Evolutionary conservation across 2,888 invertebrate genomes (phyloP).

Genomic region (Tetheella fluctuosa): DNA sequence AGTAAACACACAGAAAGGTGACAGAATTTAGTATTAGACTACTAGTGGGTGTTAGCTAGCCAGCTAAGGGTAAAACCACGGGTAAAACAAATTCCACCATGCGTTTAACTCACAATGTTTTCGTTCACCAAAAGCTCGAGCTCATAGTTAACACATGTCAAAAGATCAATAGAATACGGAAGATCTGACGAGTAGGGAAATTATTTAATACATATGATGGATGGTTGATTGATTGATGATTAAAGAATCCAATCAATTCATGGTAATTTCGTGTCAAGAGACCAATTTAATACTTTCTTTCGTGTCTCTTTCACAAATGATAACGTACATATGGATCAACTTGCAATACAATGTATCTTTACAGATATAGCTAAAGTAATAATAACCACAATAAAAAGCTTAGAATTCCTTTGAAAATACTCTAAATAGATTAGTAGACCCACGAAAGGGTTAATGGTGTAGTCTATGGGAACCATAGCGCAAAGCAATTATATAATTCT

Average conservation of each 20-base stretch:
- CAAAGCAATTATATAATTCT: constrained; percentile 2
- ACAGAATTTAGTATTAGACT: no score
- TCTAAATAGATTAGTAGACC: not conserved
- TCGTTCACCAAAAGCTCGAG: no score
- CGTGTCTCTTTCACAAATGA: not conserved
- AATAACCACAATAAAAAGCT: not conserved
- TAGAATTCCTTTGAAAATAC: not conserved
- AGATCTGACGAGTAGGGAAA: not conserved
- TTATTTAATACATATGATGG: not conserved
- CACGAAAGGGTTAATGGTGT: not conserved
- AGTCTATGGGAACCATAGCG: not conserved
- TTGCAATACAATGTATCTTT: not conserved
- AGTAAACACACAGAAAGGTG: no score
- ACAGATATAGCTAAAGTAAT: no score
- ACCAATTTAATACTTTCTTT: not conserved
- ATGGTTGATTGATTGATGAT: not conserved
- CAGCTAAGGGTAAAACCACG: no score
- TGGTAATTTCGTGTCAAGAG: not conserved
- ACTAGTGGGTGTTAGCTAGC: no score
- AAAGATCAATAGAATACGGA: not conserved
- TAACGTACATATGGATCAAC: not conserved
- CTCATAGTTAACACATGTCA: no score
- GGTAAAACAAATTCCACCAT: no score
- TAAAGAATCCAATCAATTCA: not conserved
- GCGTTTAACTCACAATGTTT: no score